Evolutionary conservation across 2,113 vertebrate species (phyloP).

Genomic region (Apteryx mantelli): DNA sequence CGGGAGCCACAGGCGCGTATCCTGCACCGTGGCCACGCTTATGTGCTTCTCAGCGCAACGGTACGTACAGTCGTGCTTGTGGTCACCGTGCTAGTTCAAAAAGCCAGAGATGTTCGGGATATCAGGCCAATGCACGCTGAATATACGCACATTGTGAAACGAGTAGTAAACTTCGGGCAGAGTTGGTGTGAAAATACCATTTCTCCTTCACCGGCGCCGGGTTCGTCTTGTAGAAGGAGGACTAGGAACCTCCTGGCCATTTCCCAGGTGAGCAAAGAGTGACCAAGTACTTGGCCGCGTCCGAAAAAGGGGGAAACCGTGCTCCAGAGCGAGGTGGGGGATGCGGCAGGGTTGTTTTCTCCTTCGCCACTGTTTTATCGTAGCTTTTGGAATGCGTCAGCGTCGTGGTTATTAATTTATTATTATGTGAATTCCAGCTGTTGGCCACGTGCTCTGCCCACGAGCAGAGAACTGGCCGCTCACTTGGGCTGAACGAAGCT

Average conservation of each 20-base stretch:
- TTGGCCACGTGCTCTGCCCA: background rate
- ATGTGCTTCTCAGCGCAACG: background rate
- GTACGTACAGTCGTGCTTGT: background rate
- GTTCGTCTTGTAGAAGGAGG: background rate
- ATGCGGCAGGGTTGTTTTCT: background rate
- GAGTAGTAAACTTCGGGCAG: background rate
- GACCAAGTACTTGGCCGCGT: background rate
- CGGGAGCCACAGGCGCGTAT: fast-evolving
- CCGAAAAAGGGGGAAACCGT: fast-evolving
- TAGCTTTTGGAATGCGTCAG: background rate
- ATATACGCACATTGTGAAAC: fast-evolving
- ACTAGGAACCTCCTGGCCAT: background rate
- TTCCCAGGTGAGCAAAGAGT: background rate
- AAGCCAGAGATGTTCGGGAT: background rate
- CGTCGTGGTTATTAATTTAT: slow-evolving; percentile 10
- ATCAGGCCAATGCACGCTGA: fast-evolving
- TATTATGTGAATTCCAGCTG: slow-evolving; percentile 37
- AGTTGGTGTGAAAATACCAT: fast-evolving
- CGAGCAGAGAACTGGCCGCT: background rate
- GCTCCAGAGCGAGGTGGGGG: background rate
- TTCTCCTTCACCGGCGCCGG: fast-evolving
- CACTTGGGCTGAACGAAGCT: background rate
- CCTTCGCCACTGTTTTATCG: background rate
- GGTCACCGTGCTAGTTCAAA: background rate
- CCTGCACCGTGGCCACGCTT: fast-evolving